Conservation (phyloP, 2,888 invertebrate genomes). For the Oligia latruncula region DNA sequence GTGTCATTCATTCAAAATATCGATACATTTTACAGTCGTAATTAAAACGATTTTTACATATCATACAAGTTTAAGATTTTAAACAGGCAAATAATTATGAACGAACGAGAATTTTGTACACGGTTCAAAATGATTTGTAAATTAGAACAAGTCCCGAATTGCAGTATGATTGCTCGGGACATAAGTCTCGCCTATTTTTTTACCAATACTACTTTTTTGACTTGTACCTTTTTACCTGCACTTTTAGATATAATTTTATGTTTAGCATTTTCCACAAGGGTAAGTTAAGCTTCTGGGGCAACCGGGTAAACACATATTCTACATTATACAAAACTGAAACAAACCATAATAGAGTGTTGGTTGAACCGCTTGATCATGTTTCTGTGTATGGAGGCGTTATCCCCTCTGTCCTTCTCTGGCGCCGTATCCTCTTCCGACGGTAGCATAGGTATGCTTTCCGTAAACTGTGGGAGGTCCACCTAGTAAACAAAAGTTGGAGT, state of each 20-base stretch:
- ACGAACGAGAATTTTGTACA: neutral
- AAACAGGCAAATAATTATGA: neutral
- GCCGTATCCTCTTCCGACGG: conserved; percentile 76
- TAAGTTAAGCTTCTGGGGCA: neutral
- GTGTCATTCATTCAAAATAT: neutral
- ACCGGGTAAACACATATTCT: neutral
- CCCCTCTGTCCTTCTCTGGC: conserved; percentile 79
- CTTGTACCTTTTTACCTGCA: neutral
- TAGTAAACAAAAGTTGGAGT: conserved; percentile 46
- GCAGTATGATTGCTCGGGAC: neutral
- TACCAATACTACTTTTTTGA: neutral
- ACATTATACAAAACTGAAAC: conserved; percentile 32
- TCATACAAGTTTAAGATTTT: neutral
- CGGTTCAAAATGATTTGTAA: neutral
- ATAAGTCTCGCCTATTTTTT: neutral
- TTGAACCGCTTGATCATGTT: conserved; percentile 99
- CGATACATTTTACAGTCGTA: neutral
- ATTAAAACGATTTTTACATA: neutral
- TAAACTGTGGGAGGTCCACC: conserved; percentile 95
- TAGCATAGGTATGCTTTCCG: conserved; percentile 89
- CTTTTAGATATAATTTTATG: neutral
- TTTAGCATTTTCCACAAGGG: neutral
- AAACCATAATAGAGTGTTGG: conserved; percentile 99
- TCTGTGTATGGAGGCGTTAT: conserved; percentile 92
- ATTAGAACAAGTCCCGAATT: neutral